Evolutionary conservation across 2,113 vertebrate genomes (phyloP), one percentile per base, ranked within the genome.

Genomic region (Pseudolaguvia tuberculata): DNA sequence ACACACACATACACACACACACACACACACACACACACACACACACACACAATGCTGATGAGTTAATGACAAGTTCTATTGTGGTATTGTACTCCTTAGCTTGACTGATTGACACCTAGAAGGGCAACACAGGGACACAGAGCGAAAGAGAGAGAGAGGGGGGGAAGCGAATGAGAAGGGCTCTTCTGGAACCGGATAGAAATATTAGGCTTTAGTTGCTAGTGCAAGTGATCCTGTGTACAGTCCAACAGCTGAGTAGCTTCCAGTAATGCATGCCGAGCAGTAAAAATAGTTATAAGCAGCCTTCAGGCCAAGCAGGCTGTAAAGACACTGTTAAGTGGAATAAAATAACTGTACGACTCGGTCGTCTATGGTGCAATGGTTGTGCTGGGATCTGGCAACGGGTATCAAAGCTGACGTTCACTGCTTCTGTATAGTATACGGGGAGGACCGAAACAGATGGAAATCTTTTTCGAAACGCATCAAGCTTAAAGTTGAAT

Each of bases 161-260:
- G 45, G 56, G 71, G 23, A 23, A 23, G 55, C 67, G 25, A 51
- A 67, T 45, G 23, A 21, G 56, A 29, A 23, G 67, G 31, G 69
- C 48, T 68, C 75, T 74, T 75, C 52, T 79, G 78, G 59, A 78
- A 42, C 21, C 70, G 67, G 47, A 75, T 53, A 75, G 61, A 67
- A 71, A 78, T 77, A 74, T 74, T 79, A 62, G 70, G 48, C 72
- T 79, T 79, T 66, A 67, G 67, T 77, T 70, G 67, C 57, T 76
- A 76, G 73, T 47, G 56, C 55, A 63, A 71, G 70, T 77, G 73
- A 69, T 58, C 66, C 70, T 59, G 55, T 52, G 58, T 47, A 62
- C 52, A 67, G 61, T 63, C 56, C 69, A 48, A 42, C 56, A 50
- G 55, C 59, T 72, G 55, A 65, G 56, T 67, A 70, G 69, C 73